Conservation (phyloP, 2,113 vertebrate species). For the Leiothrix lutea region DNA sequence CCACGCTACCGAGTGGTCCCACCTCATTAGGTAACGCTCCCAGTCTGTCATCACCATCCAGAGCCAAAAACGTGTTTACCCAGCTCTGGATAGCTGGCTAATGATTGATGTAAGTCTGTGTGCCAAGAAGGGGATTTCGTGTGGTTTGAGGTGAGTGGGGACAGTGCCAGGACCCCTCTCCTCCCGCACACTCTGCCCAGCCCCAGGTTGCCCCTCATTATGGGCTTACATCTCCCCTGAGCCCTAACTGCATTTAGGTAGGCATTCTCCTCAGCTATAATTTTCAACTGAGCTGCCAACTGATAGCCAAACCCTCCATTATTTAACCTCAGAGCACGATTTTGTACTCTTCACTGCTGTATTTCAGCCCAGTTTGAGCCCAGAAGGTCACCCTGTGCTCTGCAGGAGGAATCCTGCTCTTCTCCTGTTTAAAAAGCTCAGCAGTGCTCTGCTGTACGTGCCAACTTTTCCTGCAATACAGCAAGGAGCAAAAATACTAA, state of each 20-base stretch:
- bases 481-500: neutral
- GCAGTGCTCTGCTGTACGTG: neutral
- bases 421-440: neutral
- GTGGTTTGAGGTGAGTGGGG: neutral
- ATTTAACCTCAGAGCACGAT: neutral
- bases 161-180: neutral
- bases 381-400: conserved; percentile 37
- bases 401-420: neutral
- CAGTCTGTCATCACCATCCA: neutral
- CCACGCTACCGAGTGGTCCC: neutral
- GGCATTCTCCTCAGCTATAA: neutral
- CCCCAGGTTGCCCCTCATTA: neutral
- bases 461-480: neutral
- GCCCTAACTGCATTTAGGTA: neutral
- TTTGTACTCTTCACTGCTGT: neutral
- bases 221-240: neutral
- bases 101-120: neutral
- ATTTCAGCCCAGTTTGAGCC: neutral
- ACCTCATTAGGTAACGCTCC: conserved; percentile 4
- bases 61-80: conserved; percentile 48
- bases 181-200: neutral
- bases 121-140: neutral
- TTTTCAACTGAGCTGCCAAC: neutral
- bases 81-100: conserved; percentile 28
- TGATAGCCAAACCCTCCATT: neutral